phyloP scores from a whole-genome alignment of 2,797 vertebrate genomes.

The Macrochelys suwanniensis region DNA sequence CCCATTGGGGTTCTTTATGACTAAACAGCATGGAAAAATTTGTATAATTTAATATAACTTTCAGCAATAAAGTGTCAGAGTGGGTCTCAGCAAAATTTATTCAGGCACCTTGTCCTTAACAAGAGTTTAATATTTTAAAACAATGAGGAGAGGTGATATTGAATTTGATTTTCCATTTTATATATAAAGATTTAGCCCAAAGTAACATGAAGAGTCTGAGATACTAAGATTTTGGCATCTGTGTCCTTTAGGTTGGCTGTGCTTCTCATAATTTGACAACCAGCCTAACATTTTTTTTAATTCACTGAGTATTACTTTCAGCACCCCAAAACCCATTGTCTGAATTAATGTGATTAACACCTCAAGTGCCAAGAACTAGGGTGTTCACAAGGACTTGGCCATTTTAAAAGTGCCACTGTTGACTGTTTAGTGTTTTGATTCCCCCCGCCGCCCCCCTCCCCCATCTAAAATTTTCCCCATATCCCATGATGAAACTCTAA shows the following conservation, averaged over 20 bases:
- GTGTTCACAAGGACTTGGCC: background rate
- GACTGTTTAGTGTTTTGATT: background rate
- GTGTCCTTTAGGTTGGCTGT: accelerated
- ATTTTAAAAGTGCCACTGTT: accelerated
- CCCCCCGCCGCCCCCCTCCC: background rate
- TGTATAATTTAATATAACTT: background rate
- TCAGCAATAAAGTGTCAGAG: background rate
- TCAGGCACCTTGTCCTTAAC: background rate
- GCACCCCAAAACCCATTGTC: background rate
- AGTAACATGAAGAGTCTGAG: background rate
- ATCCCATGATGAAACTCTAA: background rate
- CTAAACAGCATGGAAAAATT: background rate
- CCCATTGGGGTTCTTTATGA: background rate
- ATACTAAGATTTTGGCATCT: background rate
- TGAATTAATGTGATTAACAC: accelerated
- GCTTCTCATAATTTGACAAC: background rate
- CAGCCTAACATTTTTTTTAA: background rate
- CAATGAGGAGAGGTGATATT: background rate
- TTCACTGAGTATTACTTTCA: background rate
- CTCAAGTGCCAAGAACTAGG: accelerated
- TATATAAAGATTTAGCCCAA: background rate
- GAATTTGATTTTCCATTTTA: background rate
- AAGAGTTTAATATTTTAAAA: background rate
- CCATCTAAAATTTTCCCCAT: accelerated
- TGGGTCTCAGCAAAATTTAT: background rate